Evolutionary conservation across 1,140 invertebrate species (phyloP), one percentile per base, ranked within the genome.

Genomic region (Rhyzopertha dominica): DNA sequence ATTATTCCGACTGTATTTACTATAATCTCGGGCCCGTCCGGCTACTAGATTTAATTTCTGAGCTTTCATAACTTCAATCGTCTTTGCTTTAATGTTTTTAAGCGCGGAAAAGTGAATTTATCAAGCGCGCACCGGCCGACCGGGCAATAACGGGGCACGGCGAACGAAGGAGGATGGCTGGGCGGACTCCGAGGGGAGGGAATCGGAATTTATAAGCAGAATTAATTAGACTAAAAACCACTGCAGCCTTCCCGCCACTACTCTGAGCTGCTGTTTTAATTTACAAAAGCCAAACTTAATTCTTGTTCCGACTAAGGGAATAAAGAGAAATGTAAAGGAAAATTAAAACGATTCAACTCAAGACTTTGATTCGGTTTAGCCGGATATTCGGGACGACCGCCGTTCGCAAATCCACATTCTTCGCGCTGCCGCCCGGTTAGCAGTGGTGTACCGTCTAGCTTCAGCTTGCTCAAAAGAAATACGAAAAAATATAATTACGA

Each of bases 211-310:
- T 69, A 69, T 69, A 69, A 69, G 67, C 63, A 65, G 67, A 69
- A 69, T 69, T 69, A 69, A 69, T 69, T 69, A 69, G 67, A 68
- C 54, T 68, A 68, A 68, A 69, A 69, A 67, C 65, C 65, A 63
- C 65, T 63, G 64, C 65, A 61, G 62, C 62, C 51, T 54, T 53
- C 55, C 44, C 49, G 24, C 36, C 53, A 53, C 56, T 55, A 57
- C 61, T 56, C 43, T 56, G 57, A 51, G 54, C 51, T 61, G 60
- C 66, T 65, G 66, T 69, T 69, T 69, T 69, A 69, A 69, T 69
- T 69, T 69, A 69, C 67, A 69, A 69, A 69, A 69, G 67, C 67
- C 67, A 69, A 69, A 69, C 66, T 69, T 69, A 69, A 69, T 69
- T 69, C 67, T 66, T 67, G 66, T 66, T 66, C 62, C 58, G 59